A percentile compares a stretch with the other conserved stretches of the same genome.
Evolutionary conservation across 2,888 invertebrate genomes (phyloP).

Genomic region (Leucophenga maculata): DNA sequence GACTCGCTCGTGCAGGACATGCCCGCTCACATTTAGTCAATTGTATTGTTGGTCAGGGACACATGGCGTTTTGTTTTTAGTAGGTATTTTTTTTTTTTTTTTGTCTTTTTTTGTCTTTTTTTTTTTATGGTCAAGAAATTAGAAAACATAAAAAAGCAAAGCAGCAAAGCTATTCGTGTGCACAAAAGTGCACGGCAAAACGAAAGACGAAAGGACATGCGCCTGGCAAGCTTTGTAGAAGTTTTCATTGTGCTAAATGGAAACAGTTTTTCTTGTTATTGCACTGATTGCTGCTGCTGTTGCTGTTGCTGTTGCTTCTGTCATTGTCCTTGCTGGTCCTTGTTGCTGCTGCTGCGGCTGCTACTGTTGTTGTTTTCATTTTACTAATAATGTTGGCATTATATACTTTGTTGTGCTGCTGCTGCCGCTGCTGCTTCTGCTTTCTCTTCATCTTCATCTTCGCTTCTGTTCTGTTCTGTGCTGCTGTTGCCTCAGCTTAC

Average conservation of each 20-base stretch:
- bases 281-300: conserved; percentile 7
- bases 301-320: not conserved
- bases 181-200: too few relatives aligned
- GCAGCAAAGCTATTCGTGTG: too few relatives aligned
- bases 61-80: conserved; percentile 1
- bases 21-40: not conserved
- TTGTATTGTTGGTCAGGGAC: not conserved
- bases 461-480: too few relatives aligned
- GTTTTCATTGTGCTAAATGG: conserved; percentile 3
- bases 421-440: not conserved
- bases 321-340: too few relatives aligned
- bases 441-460: conserved; percentile 4
- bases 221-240: not conserved
- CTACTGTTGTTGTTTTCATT: not conserved
- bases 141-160: not conserved
- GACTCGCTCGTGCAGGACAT: not conserved
- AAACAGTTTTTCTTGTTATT: conserved; percentile 16
- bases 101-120: not conserved
- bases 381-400: conserved; percentile 4
- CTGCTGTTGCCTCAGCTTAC: not conserved
- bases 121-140: not conserved
- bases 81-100: not conserved
- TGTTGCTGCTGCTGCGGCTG: not conserved
- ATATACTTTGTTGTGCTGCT: not conserved
- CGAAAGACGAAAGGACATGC: too few relatives aligned